These are phyloP conservation scores for Lomographa bimaculata DNA, from an alignment of 2,888 invertebrate genomes.

Conservation along the genomic window DNA sequence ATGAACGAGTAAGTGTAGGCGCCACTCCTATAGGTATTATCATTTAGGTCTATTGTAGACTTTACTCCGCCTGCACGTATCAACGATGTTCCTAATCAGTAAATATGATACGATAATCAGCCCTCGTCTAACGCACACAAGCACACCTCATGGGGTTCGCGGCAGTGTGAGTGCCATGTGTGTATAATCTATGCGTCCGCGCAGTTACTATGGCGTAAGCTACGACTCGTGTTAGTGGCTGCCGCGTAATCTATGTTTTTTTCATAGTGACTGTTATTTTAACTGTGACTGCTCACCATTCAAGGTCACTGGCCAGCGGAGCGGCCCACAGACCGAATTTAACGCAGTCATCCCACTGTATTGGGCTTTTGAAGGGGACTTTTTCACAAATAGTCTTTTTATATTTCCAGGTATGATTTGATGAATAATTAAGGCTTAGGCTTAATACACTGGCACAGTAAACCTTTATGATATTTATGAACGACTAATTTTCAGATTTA, in stretches of 20 bases:
- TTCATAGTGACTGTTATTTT: conserved; percentile 5
- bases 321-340: conserved; percentile 64
- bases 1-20: too few relatives aligned
- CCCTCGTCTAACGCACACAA: conserved; percentile 39
- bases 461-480: too few relatives aligned
- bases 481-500: too few relatives aligned
- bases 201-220: conserved; percentile 21
- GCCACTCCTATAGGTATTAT: too few relatives aligned
- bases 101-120: conserved; percentile 36
- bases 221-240: conserved; percentile 7
- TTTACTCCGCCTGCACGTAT: conserved; percentile 15
- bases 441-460: too few relatives aligned
- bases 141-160: conserved; percentile 35
- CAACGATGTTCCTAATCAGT: conserved; percentile 29
- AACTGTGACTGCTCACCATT: conserved; percentile 36
- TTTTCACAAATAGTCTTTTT: conserved; percentile 18
- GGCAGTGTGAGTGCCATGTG: conserved; percentile 41
- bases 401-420: too few relatives aligned
- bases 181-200: conserved; percentile 68
- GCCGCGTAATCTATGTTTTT: conserved; percentile 5
- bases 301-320: conserved; percentile 76
- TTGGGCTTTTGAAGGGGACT: conserved; percentile 28
- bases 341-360: conserved; percentile 54
- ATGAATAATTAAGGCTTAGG: too few relatives aligned
- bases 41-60: conserved; percentile 23